A percentile compares a stretch with the other conserved stretches of the same genome.
These are phyloP conservation scores for Pipistrellus kuhlii DNA, from an alignment of 2,797 vertebrate genomes.

Conservation along the genomic window DNA sequence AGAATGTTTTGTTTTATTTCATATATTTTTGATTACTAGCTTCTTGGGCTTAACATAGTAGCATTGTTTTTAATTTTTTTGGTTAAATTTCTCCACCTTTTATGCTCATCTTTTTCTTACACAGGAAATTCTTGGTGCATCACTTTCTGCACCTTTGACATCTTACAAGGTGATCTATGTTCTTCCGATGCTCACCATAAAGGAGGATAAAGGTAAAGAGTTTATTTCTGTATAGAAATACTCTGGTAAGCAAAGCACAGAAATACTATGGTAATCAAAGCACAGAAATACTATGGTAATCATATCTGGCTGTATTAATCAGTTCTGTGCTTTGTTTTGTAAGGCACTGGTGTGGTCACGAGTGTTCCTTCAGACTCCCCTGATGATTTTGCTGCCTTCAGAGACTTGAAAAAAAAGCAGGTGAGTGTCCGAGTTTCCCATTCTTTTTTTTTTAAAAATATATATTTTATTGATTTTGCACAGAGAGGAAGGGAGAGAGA, in stretches of 20 bases:
- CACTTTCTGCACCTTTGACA: constrained; percentile 93
- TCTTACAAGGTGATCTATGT: constrained; percentile 94
- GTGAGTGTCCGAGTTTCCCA: constrained; percentile 84
- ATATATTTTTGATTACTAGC: constrained; percentile 1
- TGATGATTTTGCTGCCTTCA: constrained; percentile 96
- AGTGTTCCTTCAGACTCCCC: constrained; percentile 98
- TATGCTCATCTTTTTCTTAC: constrained; percentile 63
- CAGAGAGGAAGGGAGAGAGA: too few species aligned
- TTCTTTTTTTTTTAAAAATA: constrained; percentile 58
- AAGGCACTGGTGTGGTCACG: constrained; percentile 97
- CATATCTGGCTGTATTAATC: not conserved
- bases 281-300: not conserved
- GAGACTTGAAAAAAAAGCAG: constrained; percentile 98
- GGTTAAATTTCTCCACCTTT: not conserved
- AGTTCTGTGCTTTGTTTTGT: constrained; percentile 33
- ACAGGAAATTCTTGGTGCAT: constrained; percentile 95
- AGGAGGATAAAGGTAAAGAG: constrained; percentile 98
- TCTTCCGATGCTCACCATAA: constrained; percentile 99
- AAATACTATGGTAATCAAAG: not conserved
- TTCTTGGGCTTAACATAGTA: constrained; percentile 38
- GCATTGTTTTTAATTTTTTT: constrained; percentile 18
- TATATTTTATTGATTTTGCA: too few species aligned
- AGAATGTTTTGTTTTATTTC: constrained; percentile 33
- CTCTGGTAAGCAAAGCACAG: too few species aligned
- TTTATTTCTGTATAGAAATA: constrained; percentile 21